Percentiles rank a stretch among this genome's conserved stretches.
Evolutionary conservation across 2,797 vertebrate species (phyloP).

Genomic region (Pipistrellus kuhlii): DNA sequence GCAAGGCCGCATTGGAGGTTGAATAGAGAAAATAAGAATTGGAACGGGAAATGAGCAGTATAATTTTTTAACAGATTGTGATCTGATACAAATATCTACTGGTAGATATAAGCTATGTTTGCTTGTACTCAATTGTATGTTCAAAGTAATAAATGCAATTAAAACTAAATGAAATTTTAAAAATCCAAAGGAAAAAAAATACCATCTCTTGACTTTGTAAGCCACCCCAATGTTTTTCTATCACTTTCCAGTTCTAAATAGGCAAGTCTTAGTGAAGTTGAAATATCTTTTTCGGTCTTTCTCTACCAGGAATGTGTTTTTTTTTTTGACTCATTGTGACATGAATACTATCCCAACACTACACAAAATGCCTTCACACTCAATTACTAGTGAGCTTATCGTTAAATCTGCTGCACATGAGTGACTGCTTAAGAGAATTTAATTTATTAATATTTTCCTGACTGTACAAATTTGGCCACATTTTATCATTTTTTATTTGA

Average conservation of each 20-base stretch:
- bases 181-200: background rate
- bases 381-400: background rate
- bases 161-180: background rate
- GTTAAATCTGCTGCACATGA: background rate
- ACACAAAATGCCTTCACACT: background rate
- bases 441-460: background rate
- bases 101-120: background rate
- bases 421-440: background rate
- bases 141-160: background rate
- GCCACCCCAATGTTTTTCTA: background rate
- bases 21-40: background rate
- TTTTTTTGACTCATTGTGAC: background rate
- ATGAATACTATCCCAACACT: background rate
- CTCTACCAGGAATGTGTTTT: background rate
- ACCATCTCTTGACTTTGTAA: background rate
- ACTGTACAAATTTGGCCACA: background rate
- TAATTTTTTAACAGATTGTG: background rate
- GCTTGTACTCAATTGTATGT: background rate
- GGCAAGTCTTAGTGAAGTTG: background rate
- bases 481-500: background rate
- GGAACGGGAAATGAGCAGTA: background rate
- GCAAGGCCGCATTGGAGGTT: background rate
- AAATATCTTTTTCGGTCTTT: background rate
- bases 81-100: background rate
- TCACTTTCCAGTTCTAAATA: background rate